Conservation (phyloP, 2,888 invertebrate species). For the Drosophila multiciliata region DNA sequence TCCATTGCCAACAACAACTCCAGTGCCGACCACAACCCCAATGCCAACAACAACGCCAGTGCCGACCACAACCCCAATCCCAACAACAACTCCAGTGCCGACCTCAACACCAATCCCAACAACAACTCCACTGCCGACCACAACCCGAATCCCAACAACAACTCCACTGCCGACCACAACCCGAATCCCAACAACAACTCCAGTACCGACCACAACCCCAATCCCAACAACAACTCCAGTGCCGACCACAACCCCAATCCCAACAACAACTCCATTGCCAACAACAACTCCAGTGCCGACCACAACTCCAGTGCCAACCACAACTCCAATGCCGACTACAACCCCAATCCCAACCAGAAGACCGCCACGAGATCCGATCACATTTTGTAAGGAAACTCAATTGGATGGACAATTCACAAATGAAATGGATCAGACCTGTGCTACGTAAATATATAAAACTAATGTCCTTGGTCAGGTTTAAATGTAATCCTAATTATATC, state of each 20-base stretch:
- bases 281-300: no score
- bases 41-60: background rate
- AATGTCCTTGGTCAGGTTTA: background rate
- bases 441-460: slow-evolving; percentile 20
- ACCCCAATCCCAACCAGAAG: background rate
- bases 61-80: no score
- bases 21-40: background rate
- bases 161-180: background rate
- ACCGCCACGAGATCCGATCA: slow-evolving; percentile 15
- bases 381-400: slow-evolving; percentile 18
- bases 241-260: no score
- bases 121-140: background rate
- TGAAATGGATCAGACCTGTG: slow-evolving; percentile 26
- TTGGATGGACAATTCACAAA: background rate
- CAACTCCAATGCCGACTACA: no score
- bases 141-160: background rate
- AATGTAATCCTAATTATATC: background rate
- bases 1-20: background rate
- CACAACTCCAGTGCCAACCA: no score
- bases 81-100: no score
- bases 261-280: no score
- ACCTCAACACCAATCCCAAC: background rate
- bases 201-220: no score
- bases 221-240: no score
- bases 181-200: no score